A percentile compares a stretch with the other conserved stretches of the same genome.
These are phyloP conservation scores for Plodia interpunctella DNA, from an alignment of 1,140 invertebrate genomes.

Conservation along the genomic window DNA sequence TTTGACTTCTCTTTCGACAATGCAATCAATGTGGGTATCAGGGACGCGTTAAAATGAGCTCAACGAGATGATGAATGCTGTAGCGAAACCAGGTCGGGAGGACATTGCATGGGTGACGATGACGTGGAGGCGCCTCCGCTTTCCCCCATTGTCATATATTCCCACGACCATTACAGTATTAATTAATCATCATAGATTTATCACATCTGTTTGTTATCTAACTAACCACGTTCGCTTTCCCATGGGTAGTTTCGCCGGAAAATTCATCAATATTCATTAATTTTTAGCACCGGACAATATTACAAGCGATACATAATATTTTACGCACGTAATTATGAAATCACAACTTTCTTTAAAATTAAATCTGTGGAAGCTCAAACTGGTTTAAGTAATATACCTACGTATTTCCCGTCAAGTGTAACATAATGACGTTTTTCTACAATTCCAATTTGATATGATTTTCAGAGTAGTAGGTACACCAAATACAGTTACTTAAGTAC, in stretches of 20 bases:
- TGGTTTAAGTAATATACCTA: neutral
- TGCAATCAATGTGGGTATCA: conserved; percentile 56
- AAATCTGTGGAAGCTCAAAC: neutral
- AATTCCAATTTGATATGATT: no score
- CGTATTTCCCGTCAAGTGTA: neutral
- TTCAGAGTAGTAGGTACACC: no score
- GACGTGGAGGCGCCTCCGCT: conserved; percentile 23
- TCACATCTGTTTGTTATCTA: neutral
- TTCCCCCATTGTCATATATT: conserved; percentile 24
- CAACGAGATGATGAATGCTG: conserved; percentile 34
- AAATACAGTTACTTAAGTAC: no score
- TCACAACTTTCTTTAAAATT: neutral
- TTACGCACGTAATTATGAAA: neutral
- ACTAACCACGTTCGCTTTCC: neutral
- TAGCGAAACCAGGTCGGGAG: conserved; percentile 26
- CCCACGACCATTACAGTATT: conserved; percentile 26
- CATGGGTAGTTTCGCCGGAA: neutral
- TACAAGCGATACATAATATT: neutral
- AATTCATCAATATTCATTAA: neutral
- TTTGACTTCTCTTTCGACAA: conserved; percentile 27
- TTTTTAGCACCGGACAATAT: neutral
- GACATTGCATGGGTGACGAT: conserved; percentile 20
- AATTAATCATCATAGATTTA: neutral
- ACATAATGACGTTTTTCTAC: no score
- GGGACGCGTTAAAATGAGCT: conserved; percentile 34